Conservation (phyloP, 2,113 vertebrate genomes). For the Sisor rabdophorus region DNA sequence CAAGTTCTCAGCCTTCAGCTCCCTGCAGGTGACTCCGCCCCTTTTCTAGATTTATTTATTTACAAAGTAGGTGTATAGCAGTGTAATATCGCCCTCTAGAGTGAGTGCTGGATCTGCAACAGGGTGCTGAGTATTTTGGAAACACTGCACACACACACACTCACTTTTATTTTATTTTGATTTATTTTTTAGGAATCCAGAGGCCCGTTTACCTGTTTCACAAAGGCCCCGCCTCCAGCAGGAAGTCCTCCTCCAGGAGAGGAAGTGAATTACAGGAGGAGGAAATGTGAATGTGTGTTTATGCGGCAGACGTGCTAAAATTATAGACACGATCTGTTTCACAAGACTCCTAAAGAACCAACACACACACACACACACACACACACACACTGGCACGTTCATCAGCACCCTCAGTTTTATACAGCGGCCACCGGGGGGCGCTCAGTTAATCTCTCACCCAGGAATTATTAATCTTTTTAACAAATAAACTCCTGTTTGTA, state of each 20-base stretch:
- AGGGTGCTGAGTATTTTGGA: neutral
- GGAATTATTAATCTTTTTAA: neutral
- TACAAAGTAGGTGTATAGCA: neutral
- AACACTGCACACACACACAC: neutral
- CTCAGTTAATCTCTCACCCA: neutral
- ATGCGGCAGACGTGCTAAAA: neutral
- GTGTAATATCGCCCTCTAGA: neutral
- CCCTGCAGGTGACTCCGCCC: no score
- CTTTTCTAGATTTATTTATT: no score
- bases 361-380: no score
- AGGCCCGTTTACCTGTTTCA: conserved; percentile 78
- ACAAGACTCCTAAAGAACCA: neutral
- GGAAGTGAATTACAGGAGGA: conserved; percentile 10
- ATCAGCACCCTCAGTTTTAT: neutral
- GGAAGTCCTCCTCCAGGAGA: conserved; percentile 54
- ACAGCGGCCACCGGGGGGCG: neutral
- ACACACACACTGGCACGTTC: neutral
- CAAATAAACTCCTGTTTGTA: conserved; percentile 7
- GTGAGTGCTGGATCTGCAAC: neutral
- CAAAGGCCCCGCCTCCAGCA: conserved; percentile 65
- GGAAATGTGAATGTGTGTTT: conserved; percentile 12
- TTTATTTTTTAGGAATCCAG: conserved; percentile 66
- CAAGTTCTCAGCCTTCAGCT: no score
- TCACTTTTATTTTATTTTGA: neutral
- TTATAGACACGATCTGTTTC: neutral